Evolutionary conservation across 2,113 vertebrate species (phyloP).

Genomic region (Herpailurus yagouaroundi): DNA sequence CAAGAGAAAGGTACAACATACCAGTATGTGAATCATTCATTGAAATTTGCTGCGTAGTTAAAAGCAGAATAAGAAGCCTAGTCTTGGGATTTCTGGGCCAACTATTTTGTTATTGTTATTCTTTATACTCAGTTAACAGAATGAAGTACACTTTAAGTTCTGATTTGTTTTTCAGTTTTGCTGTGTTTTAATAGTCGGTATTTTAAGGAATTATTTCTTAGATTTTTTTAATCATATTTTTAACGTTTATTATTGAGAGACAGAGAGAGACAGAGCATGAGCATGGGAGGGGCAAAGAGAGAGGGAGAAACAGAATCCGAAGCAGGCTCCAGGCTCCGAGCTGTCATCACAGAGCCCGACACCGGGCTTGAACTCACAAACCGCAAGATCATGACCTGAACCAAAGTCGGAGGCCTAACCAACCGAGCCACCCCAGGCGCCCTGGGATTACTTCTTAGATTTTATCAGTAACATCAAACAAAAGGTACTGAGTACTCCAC

Average conservation of each 20-base stretch:
- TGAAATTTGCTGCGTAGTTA: neutral
- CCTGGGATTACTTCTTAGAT: neutral
- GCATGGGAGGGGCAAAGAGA: too few relatives aligned
- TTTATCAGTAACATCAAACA: conserved; percentile 30
- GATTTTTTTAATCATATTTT: too few relatives aligned
- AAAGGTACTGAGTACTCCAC: conserved; percentile 41
- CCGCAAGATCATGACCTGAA: too few relatives aligned
- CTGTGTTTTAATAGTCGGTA: conserved; percentile 61
- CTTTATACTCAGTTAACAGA: neutral
- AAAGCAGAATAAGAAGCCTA: neutral
- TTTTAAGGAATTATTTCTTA: neutral
- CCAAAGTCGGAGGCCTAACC: too few relatives aligned
- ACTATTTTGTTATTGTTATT: neutral
- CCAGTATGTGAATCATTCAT: neutral
- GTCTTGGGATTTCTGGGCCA: neutral
- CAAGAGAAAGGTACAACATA: neutral
- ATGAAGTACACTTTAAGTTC: neutral
- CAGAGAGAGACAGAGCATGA: too few relatives aligned
- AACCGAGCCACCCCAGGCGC: too few relatives aligned
- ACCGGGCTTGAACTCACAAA: too few relatives aligned
- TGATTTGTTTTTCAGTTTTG: conserved; percentile 3
- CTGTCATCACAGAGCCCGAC: too few relatives aligned
- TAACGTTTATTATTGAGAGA: too few relatives aligned
- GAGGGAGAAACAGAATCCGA: too few relatives aligned
- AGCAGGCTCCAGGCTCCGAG: too few relatives aligned